Evolutionary conservation across 2,888 invertebrate genomes (phyloP).

Genomic region (Hyppa rectilinea): DNA sequence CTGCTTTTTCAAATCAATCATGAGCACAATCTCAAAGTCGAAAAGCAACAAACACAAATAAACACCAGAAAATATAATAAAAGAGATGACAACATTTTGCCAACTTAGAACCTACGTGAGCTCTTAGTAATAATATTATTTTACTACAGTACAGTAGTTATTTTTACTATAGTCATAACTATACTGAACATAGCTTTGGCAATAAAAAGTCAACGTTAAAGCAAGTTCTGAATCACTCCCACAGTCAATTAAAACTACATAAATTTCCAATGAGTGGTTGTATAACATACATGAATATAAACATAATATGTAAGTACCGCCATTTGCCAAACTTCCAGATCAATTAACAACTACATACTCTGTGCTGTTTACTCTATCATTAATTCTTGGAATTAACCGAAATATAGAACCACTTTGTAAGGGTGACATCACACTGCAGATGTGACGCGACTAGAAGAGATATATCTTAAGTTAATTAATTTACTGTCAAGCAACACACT

Average conservation of each 20-base stretch:
- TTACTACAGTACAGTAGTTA: no score
- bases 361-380: slow-evolving; percentile 29
- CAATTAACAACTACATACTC: slow-evolving; percentile 40
- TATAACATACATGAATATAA: slow-evolving; percentile 40
- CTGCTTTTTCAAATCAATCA: background rate
- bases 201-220: slow-evolving; percentile 32
- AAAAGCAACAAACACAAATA: background rate
- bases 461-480: background rate
- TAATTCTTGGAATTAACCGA: slow-evolving; percentile 15
- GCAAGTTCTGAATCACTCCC: slow-evolving; percentile 35
- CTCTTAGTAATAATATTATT: no score
- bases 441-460: background rate
- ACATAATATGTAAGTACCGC: background rate
- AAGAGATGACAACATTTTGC: slow-evolving; percentile 9
- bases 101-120: background rate
- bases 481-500: background rate
- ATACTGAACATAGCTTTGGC: slow-evolving; percentile 30
- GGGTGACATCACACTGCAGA: slow-evolving; percentile 23
- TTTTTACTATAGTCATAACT: no score
- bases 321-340: slow-evolving; percentile 39
- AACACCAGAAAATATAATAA: background rate
- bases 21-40: background rate
- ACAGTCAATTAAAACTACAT: slow-evolving; percentile 48
- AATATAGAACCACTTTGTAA: slow-evolving; percentile 12
- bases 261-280: slow-evolving; percentile 30